These are phyloP conservation scores for Ctenopoma multispine DNA, from an alignment of 2,797 vertebrate species.

Conservation along the genomic window DNA sequence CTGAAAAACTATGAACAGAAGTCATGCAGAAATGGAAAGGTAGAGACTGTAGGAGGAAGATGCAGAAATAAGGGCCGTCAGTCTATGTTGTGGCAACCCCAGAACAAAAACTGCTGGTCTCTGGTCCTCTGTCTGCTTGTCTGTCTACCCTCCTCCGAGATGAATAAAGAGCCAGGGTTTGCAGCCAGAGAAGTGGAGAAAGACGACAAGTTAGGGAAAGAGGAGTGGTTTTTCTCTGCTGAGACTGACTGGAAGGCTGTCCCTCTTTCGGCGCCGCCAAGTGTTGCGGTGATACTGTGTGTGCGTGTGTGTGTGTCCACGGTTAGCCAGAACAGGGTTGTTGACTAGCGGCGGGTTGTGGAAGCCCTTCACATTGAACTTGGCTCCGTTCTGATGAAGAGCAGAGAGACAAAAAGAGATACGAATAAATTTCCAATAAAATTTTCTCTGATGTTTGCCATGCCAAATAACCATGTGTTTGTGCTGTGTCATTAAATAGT, in stretches of 20 bases:
- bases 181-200: constrained; percentile 50
- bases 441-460: background rate
- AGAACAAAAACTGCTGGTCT: constrained; percentile 83
- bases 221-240: constrained; percentile 88
- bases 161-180: constrained; percentile 52
- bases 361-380: constrained; percentile 92
- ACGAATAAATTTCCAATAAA: background rate
- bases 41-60: constrained; percentile 75
- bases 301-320: constrained; percentile 85
- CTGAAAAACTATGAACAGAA: constrained; percentile 42
- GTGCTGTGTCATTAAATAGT: background rate
- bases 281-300: constrained; percentile 93
- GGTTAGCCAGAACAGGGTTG: constrained; percentile 83
- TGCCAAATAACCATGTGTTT: too few species aligned
- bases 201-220: constrained; percentile 7
- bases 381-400: constrained; percentile 85
- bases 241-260: constrained; percentile 93
- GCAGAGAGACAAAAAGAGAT: background rate
- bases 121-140: constrained; percentile 70
- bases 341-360: constrained; percentile 87
- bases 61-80: constrained; percentile 82
- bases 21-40: constrained; percentile 59
- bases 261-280: constrained; percentile 94
- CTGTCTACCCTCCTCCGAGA: constrained; percentile 40
- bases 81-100: constrained; percentile 68